These are phyloP conservation scores for Vidua chalybeata DNA, from an alignment of 2,113 vertebrate genomes.

Conservation along the genomic window DNA sequence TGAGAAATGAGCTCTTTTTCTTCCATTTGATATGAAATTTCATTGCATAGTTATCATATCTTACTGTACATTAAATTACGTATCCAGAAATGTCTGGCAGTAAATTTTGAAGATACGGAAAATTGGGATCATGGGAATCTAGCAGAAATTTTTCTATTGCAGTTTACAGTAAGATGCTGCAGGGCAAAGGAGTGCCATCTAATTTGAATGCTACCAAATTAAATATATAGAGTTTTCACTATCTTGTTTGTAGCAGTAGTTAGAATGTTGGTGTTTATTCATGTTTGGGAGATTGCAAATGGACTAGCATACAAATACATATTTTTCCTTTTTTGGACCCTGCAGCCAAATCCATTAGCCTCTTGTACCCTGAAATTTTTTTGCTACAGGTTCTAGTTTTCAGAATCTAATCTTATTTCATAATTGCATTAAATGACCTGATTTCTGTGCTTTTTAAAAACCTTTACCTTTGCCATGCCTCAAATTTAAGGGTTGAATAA, in stretches of 20 bases:
- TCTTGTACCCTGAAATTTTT: not conserved
- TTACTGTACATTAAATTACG: not conserved
- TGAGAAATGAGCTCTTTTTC: not conserved
- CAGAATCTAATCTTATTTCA: not conserved
- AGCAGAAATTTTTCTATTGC: not conserved
- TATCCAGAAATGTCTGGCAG: not conserved
- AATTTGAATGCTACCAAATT: constrained; percentile 16
- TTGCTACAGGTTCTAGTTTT: not conserved
- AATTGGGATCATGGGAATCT: not conserved
- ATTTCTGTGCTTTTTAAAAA: not conserved
- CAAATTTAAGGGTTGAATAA: not conserved
- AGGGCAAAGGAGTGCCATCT: not conserved
- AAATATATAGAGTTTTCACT: not conserved
- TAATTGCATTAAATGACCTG: not conserved
- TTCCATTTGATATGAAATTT: not conserved
- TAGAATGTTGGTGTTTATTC: not conserved
- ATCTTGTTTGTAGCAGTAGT: not conserved
- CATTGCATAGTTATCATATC: not conserved
- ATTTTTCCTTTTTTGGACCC: not conserved
- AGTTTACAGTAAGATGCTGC: not conserved
- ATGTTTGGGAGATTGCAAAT: not conserved
- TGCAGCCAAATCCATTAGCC: not conserved
- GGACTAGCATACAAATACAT: not conserved
- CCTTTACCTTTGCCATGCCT: not conserved
- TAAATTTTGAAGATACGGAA: not conserved